Base-by-base conservation (phyloP, 2,797 vertebrate species). In the Sitta carolinensis region DNA sequence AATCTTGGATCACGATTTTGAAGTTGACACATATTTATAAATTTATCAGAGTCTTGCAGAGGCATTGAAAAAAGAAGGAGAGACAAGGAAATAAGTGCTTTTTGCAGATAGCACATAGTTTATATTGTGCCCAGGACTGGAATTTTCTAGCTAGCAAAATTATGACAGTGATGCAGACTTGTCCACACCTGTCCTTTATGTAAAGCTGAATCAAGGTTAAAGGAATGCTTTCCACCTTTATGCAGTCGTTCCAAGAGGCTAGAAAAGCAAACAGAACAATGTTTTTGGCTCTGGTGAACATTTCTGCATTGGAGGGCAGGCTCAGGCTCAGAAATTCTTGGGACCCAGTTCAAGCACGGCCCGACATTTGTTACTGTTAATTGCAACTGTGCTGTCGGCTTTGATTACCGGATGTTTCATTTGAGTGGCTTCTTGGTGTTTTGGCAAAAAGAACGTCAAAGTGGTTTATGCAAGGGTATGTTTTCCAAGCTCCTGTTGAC, bases 321-420 rank as follows among this genome's bases (percentile, higher is more conserved):
- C 95, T 96, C 67, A 90, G 95, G 83, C 83, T 27, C 86, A 94
- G 93, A 95, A 85, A 68, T 94, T 94, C 64, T 94, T 94, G 95
- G 93, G 97, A 97, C 84, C 54, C 58, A 10, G 73, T 87, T 97
- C 96, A 95, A 91, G 91, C 84, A 59, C 2, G 25, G 80, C 93
- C 95, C 51, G 52, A 74, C 77, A 88, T 86, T 90, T 91, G 95
- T 93, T 69, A 79, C 95, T 92, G 59, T 93, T 95, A 94, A 92
- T 89, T 90, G 88, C 72, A 96, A 89, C 81, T 45, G 36, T 82
- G 77, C 87, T 90, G 89, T 96, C 75, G 67, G 89, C 87, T 91
- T 70, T 81, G 89, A 95, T 85, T 89, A 84, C 94, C 67, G 86
- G 94, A 95, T 95, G 91, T 96, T 96, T 96, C 79, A 34, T 93